These are phyloP conservation scores for Octonoba sinensis DNA, from an alignment of 2,888 invertebrate species.

Conservation along the genomic window DNA sequence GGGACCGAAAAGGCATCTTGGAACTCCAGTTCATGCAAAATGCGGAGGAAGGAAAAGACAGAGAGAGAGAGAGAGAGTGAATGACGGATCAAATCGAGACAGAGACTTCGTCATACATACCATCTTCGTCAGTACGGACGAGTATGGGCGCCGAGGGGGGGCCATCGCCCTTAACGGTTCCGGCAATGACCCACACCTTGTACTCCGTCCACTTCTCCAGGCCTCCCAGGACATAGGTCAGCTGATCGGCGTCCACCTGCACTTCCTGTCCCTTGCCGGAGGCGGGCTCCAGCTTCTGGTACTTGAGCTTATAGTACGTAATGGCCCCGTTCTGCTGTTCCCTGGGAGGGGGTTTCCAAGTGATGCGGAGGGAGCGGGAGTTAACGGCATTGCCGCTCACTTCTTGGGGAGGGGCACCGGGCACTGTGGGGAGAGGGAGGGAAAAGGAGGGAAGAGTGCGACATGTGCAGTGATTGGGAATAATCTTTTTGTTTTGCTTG, in stretches of 20 bases:
- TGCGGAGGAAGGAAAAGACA: background rate
- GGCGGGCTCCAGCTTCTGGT: conserved; percentile 79
- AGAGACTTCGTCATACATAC: conserved; percentile 78
- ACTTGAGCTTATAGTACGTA: conserved; percentile 93
- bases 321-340: conserved; percentile 93
- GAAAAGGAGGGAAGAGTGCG: conserved; percentile 60
- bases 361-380: conserved; percentile 89
- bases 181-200: conserved; percentile 95
- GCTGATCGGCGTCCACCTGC: conserved; percentile 69
- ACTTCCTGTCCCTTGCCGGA: conserved; percentile 80
- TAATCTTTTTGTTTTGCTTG: conserved; percentile 16
- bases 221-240: conserved; percentile 83
- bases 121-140: conserved; percentile 97
- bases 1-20: background rate
- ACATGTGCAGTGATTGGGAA: conserved; percentile 50
- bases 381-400: conserved; percentile 89
- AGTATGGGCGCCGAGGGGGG: conserved; percentile 91
- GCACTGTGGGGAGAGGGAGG: conserved; percentile 77
- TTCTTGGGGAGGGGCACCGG: conserved; percentile 96
- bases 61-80: conserved; percentile 30
- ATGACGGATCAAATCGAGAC: conserved; percentile 26
- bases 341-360: conserved; percentile 92
- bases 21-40: conserved; percentile 45
- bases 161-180: conserved; percentile 96
- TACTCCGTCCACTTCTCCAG: conserved; percentile 96